Conservation (phyloP, 2,888 invertebrate species). For the Morinoia aosen region DNA sequence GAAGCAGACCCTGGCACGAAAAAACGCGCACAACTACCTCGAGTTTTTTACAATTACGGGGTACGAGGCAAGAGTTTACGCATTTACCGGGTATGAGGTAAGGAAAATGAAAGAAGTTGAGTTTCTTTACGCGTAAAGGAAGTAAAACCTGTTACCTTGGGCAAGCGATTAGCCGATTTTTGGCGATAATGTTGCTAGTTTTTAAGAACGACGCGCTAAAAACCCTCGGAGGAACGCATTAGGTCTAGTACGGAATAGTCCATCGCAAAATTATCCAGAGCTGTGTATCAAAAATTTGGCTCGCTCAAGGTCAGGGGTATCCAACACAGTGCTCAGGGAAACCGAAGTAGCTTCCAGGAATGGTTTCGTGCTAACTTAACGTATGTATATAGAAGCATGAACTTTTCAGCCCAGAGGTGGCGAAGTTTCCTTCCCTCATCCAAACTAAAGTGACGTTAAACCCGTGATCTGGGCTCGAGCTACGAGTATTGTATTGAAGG, state of each 20-base stretch:
- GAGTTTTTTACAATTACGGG: background rate
- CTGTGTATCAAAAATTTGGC: background rate
- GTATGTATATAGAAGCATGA: too few species aligned
- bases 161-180: background rate
- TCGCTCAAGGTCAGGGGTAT: background rate
- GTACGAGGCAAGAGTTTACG: too few species aligned
- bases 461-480: too few species aligned
- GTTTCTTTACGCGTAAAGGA: background rate
- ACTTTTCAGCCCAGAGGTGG: too few species aligned
- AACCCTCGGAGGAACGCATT: background rate
- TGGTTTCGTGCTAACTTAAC: too few species aligned
- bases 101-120: background rate
- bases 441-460: too few species aligned
- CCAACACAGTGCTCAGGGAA: background rate
- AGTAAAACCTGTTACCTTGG: background rate
- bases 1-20: background rate
- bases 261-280: background rate
- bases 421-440: background rate
- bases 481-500: too few species aligned
- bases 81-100: background rate
- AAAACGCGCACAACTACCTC: background rate
- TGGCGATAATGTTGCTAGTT: background rate
- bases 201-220: background rate
- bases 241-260: background rate
- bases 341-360: too few species aligned